Conservation (phyloP, 2,113 vertebrate genomes). For the Neoarius graeffei region DNA sequence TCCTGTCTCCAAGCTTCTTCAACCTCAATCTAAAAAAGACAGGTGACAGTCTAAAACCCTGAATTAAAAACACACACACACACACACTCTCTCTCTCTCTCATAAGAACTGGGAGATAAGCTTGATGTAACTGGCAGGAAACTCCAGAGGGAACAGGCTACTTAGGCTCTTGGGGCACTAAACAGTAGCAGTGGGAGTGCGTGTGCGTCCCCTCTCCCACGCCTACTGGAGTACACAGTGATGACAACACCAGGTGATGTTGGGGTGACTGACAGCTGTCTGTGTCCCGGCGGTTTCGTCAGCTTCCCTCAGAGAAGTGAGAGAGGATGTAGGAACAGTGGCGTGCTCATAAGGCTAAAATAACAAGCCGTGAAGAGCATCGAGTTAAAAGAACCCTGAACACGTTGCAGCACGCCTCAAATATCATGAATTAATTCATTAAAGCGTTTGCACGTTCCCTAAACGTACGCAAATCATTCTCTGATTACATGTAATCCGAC, state of each 20-base stretch:
- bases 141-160: constrained; percentile 46
- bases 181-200: constrained; percentile 33
- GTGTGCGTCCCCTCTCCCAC: constrained; percentile 46
- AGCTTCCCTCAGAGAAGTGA: constrained; percentile 36
- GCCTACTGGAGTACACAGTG: constrained; percentile 7
- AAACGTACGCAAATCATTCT: no score
- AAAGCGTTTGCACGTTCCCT: background rate
- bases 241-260: constrained; percentile 47
- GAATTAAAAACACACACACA: constrained; percentile 37
- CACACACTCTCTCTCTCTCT: constrained; percentile 41
- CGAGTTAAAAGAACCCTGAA: background rate
- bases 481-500: background rate
- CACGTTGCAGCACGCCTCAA: background rate
- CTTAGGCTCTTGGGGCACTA: constrained; percentile 17
- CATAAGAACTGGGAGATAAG: constrained; percentile 54
- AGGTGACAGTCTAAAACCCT: constrained; percentile 56
- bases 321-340: background rate
- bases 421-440: no score
- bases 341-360: background rate
- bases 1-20: constrained; percentile 61
- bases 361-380: background rate
- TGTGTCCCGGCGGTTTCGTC: constrained; percentile 26
- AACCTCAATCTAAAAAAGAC: constrained; percentile 53
- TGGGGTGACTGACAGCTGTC: background rate
- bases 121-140: constrained; percentile 74